phyloP scores from a whole-genome alignment of 2,888 invertebrate species.

The Trissonchulus latispiculum region DNA sequence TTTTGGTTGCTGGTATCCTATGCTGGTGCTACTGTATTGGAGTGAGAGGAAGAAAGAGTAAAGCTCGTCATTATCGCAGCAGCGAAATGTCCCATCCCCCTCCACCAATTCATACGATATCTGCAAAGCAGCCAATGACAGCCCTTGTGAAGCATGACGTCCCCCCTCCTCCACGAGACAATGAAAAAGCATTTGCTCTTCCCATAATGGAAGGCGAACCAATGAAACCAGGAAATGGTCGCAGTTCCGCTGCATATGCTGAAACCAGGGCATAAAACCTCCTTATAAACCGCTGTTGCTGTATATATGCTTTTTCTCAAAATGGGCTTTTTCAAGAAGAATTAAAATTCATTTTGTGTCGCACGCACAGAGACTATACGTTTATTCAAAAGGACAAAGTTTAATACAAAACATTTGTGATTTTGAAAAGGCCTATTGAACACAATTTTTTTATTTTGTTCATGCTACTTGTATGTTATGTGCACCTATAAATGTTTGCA shows the following conservation, averaged over 20 bases:
- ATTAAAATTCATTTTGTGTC: too few relatives aligned
- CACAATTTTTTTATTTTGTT: too few relatives aligned
- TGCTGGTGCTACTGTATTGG: conserved; percentile 26
- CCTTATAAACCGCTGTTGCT: too few relatives aligned
- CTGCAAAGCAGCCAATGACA: neutral
- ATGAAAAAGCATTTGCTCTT: neutral
- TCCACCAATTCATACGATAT: neutral
- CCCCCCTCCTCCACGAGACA: neutral
- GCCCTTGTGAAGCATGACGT: neutral
- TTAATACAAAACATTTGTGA: too few relatives aligned
- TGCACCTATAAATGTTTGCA: too few relatives aligned
- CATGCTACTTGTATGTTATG: too few relatives aligned
- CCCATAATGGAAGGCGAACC: conserved; percentile 12
- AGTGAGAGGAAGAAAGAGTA: neutral
- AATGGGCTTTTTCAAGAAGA: too few relatives aligned
- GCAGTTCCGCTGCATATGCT: neutral
- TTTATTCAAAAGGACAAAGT: too few relatives aligned
- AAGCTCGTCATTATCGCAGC: conserved; percentile 2
- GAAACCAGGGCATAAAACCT: neutral
- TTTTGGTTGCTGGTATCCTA: conserved; percentile 16
- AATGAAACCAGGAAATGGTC: neutral
- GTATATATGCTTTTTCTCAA: too few relatives aligned
- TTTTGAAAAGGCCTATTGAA: too few relatives aligned
- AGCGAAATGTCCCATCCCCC: neutral
- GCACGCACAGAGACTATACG: too few relatives aligned